phyloP scores from a whole-genome alignment of 2,113 vertebrate species.

The Odontophorus gujanensis region DNA sequence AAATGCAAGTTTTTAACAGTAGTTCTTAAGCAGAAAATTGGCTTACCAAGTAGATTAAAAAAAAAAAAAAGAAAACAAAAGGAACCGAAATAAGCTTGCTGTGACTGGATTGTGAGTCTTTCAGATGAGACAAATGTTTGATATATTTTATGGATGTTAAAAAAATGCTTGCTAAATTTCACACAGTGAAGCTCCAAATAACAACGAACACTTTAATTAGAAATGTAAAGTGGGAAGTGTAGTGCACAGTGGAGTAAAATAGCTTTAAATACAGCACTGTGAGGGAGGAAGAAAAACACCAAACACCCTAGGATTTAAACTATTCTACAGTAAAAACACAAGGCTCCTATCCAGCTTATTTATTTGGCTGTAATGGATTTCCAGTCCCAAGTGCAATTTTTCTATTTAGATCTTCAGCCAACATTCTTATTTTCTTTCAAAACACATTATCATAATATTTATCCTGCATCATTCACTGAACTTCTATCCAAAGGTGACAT shows the following conservation, averaged over 20 bases:
- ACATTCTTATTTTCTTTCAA: slow-evolving; percentile 32
- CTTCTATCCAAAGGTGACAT: slow-evolving; percentile 16
- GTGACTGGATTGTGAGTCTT: slow-evolving; percentile 89
- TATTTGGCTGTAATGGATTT: background rate
- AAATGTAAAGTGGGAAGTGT: slow-evolving; percentile 77
- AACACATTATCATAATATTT: slow-evolving; percentile 18
- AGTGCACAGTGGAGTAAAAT: slow-evolving; percentile 72
- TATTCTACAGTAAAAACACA: slow-evolving; percentile 27
- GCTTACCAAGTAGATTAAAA: slow-evolving; percentile 88
- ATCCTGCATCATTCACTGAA: slow-evolving; percentile 20
- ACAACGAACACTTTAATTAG: slow-evolving; percentile 90
- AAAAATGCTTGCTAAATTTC: slow-evolving; percentile 91
- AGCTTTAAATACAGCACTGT: slow-evolving; percentile 2
- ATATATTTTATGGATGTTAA: slow-evolving; percentile 89
- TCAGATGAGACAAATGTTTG: slow-evolving; percentile 83
- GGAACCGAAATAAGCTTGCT: slow-evolving; percentile 88
- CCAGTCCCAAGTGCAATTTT: background rate
- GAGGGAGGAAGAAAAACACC: background rate
- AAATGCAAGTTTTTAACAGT: slow-evolving; percentile 87
- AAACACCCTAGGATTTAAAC: background rate
- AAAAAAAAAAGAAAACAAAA: slow-evolving; percentile 90
- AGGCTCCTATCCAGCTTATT: background rate
- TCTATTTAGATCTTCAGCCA: slow-evolving; percentile 18
- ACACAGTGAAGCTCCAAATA: slow-evolving; percentile 84
- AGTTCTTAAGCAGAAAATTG: slow-evolving; percentile 96